These are phyloP conservation scores for Clunio marinus DNA, from an alignment of 2,888 invertebrate genomes.

Conservation along the genomic window DNA sequence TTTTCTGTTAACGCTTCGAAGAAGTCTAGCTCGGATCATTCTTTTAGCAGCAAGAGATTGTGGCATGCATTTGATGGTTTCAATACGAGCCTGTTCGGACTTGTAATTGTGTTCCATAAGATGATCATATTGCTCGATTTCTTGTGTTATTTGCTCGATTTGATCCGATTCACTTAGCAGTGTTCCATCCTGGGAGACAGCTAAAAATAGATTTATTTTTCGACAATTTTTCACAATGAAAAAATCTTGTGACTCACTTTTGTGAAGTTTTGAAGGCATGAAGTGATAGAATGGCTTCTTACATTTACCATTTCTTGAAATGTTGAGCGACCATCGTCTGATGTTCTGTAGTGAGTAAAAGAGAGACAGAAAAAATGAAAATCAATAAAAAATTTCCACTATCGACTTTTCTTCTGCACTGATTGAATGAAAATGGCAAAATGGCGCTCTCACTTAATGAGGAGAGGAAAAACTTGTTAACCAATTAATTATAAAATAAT, in stretches of 20 bases:
- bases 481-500: neutral
- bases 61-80: conserved; percentile 64
- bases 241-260: conserved; percentile 27
- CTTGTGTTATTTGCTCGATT: conserved; percentile 60
- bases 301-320: conserved; percentile 17
- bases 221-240: neutral
- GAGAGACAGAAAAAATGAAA: neutral
- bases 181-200: conserved; percentile 25
- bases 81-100: conserved; percentile 60
- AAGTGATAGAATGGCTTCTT: conserved; percentile 20
- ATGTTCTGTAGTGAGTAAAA: conserved; percentile 12
- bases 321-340: conserved; percentile 33
- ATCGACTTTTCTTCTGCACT: conserved; percentile 9
- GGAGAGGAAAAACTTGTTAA: conserved; percentile 1
- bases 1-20: conserved; percentile 45
- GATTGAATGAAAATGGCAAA: conserved; percentile 26
- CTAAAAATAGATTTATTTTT: conserved; percentile 26
- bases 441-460: conserved; percentile 34
- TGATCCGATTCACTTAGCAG: conserved; percentile 43
- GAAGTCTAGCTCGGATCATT: conserved; percentile 60
- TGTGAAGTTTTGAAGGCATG: conserved; percentile 35
- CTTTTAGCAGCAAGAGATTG: conserved; percentile 67
- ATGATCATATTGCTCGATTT: conserved; percentile 61
- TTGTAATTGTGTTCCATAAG: conserved; percentile 63
- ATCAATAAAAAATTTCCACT: neutral